Base-by-base conservation (phyloP, 2,113 vertebrate genomes). In the Takifugu flavidus region DNA sequence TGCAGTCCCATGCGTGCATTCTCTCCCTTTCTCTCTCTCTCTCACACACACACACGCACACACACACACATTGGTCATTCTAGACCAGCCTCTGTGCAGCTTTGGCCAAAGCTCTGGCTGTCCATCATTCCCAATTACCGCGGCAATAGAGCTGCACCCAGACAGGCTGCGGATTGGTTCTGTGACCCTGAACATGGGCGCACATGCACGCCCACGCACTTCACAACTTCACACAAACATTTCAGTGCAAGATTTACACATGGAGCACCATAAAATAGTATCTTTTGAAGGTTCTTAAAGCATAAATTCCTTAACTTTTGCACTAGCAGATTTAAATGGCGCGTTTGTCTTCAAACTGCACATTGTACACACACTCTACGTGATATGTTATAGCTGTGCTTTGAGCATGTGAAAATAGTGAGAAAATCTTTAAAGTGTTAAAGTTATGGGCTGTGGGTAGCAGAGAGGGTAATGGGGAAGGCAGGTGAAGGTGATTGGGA, bases 41-140 rank as follows among this genome's bases (percentile, higher is more conserved):
- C 54, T 52, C 47, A 1, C 14, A 7, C 72, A 73, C 70, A 70
- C 69, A 62, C 63, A 64, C 60, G 53, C 72, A 68, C 80, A 57
- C 68, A 71, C 75, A 44, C 59, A 59, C 66, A 52, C 74, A 85
- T 79, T 81, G 77, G 80, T 83, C 79, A 83, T 86, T 83, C 77
- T 77, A 67, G 76, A 67, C 80, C 72, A 75, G 72, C 79, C 82
- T 79, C 74, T 63, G 62, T 88, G 82, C 82, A 87, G 84, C 80
- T 79, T 80, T 66, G 79, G 79, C 77, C 80, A 81, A 78, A 82
- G 70, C 80, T 80, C 79, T 4, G 56, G 79, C 83, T 90, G 85
- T 91, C 89, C 78, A 86, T 91, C 85, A 85, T 84, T 82, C 80
- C 79, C 87, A 89, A 91, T 90, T 87, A 89, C 86, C 82, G 77